Percentiles rank a stretch among this genome's conserved stretches.
Conservation (phyloP, 2,797 vertebrate genomes). For the Pangasius larnaudii region DNA sequence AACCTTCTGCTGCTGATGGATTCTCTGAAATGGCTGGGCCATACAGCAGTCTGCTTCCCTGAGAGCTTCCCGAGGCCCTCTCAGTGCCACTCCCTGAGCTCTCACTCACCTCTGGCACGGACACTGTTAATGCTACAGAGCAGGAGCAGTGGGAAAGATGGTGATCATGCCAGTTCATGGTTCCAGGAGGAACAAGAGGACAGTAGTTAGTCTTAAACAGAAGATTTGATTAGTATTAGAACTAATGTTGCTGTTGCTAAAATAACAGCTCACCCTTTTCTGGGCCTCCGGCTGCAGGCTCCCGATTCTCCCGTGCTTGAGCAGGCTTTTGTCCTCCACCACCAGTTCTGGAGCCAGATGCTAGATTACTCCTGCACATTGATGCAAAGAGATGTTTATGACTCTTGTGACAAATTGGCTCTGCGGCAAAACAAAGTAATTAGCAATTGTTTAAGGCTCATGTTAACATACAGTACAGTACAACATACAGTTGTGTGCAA, state of each 20-base stretch:
- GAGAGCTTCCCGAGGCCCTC: constrained; percentile 53
- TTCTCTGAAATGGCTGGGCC: constrained; percentile 42
- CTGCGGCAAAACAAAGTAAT: background rate
- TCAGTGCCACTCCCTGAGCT: constrained; percentile 30
- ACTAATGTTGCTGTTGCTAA: constrained; percentile 39
- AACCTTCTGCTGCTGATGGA: constrained; percentile 64
- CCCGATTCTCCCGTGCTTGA: constrained; percentile 68
- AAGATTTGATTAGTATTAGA: background rate
- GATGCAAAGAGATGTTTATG: background rate
- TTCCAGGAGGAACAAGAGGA: background rate
- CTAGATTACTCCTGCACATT: constrained; percentile 84
- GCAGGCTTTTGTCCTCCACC: constrained; percentile 79
- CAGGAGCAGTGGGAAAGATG: background rate
- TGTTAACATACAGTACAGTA: background rate
- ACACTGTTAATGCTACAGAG: background rate
- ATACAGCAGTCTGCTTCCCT: constrained; percentile 27
- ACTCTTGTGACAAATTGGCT: background rate
- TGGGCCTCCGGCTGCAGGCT: constrained; percentile 62
- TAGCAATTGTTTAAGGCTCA: background rate
- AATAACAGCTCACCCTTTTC: constrained; percentile 75
- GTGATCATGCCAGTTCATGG: background rate
- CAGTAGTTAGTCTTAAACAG: background rate
- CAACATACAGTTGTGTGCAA: background rate
- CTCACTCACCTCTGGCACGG: constrained; percentile 27
- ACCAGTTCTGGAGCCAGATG: constrained; percentile 84